Evolutionary conservation across 2,113 vertebrate genomes (phyloP).

Genomic region (Centrocercus urophasianus): DNA sequence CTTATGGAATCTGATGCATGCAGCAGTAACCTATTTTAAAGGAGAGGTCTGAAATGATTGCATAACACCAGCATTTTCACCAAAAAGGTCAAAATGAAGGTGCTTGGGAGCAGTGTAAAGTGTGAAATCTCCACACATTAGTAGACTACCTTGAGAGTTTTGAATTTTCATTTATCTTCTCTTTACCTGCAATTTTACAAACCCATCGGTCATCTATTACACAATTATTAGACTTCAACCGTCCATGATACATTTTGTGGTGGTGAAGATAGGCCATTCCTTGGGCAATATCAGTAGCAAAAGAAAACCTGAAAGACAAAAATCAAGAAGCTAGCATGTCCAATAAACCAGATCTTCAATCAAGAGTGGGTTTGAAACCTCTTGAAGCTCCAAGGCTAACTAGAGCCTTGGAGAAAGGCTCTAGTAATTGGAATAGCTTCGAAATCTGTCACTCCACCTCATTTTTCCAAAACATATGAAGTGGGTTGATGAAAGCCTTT

Average conservation of each 20-base stretch:
- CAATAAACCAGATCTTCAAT: not conserved
- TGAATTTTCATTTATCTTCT: not conserved
- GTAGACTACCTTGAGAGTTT: not conserved
- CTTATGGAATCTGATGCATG: not conserved
- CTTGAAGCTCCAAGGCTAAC: not conserved
- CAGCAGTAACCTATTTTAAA: not conserved
- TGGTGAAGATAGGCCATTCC: conserved; percentile 88
- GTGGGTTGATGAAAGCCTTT: not conserved
- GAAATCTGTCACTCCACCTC: not conserved
- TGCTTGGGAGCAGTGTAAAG: not conserved
- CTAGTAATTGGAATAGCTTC: not conserved
- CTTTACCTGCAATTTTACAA: conserved; percentile 86
- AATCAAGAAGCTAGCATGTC: not conserved
- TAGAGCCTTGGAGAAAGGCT: not conserved
- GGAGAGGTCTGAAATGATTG: not conserved
- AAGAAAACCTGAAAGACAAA: conserved; percentile 83
- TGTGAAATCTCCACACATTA: not conserved
- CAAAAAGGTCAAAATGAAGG: not conserved
- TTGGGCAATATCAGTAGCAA: conserved; percentile 84
- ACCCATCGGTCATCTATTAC: conserved; percentile 88
- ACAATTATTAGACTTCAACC: conserved; percentile 84
- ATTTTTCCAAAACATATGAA: not conserved
- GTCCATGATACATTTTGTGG: conserved; percentile 82
- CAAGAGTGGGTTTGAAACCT: not conserved
- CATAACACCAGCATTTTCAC: not conserved